Base-by-base conservation (phyloP, 2,888 invertebrate species). In the Mesodorylaimus sp. region DNA sequence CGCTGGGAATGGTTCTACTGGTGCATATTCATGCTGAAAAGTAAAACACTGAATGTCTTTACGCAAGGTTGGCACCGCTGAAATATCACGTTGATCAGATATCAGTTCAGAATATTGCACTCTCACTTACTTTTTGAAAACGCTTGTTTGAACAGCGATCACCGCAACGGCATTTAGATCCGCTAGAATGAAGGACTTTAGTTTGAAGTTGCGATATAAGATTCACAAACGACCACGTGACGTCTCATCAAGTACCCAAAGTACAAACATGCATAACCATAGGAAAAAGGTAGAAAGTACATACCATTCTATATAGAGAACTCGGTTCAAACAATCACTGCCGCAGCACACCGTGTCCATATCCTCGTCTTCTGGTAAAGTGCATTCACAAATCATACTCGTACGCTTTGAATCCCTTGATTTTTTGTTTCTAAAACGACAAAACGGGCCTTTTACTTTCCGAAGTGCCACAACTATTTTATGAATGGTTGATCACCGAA, bases 231-330 rank as follows among this genome's bases (percentile, higher is more conserved):
- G 3, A n/a, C n/a, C n/a, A n/a, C n/a, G n/a, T n/a, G n/a, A n/a
- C n/a, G n/a, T n/a, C n/a, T n/a, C n/a, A n/a, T n/a, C n/a, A n/a
- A n/a, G n/a, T n/a, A n/a, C n/a, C n/a, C n/a, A n/a, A n/a, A n/a
- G n/a, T n/a, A n/a, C n/a, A n/a, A n/a, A n/a, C n/a, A n/a, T n/a
- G n/a, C n/a, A n/a, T n/a, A n/a, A n/a, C n/a, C n/a, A n/a, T n/a
- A n/a, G n/a, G n/a, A n/a, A n/a, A n/a, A n/a, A n/a, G n/a, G n/a
- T n/a, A n/a, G n/a, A n/a, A n/a, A n/a, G n/a, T n/a, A 60, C 69
- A 71, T 73, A 85, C 86, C 88, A 95, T 76, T 95, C 95, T 65
- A 95, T 91, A 82, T 91, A 85, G n/a, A 95, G 77, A 66, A 93
- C 75, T 64, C 91, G 78, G 73, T 95, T 95, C 32, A 95, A 76